Percentiles rank a stretch among this genome's conserved stretches.
phyloP scores from a whole-genome alignment of 2,888 invertebrate genomes.

The Pecten maximus region DNA sequence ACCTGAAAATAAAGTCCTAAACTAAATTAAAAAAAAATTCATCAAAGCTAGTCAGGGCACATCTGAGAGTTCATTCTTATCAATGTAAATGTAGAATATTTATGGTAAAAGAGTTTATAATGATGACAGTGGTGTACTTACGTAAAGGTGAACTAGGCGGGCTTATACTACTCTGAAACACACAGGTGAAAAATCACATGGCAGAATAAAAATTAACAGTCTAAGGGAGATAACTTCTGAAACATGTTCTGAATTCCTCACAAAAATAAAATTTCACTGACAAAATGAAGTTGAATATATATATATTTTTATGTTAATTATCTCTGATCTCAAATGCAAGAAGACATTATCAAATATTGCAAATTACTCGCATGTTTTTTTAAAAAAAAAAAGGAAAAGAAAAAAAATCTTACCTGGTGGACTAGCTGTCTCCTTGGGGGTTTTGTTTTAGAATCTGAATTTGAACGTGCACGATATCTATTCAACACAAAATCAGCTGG shows the following conservation, averaged over 20 bases:
- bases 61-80: too few species aligned
- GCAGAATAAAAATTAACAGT: neutral
- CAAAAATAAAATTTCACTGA: too few species aligned
- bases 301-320: too few species aligned
- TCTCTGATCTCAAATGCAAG: too few species aligned
- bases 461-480: constrained; percentile 75
- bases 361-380: neutral
- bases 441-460: constrained; percentile 75
- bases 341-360: too few species aligned
- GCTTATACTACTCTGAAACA: constrained; percentile 74
- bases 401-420: constrained; percentile 62
- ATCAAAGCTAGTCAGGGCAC: too few species aligned
- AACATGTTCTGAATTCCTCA: neutral
- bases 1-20: too few species aligned
- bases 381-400: neutral
- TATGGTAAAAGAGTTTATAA: too few species aligned
- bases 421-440: constrained; percentile 66
- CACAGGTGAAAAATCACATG: constrained; percentile 41
- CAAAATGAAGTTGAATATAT: too few species aligned
- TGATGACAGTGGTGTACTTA: constrained; percentile 57
- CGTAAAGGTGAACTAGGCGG: constrained; percentile 71
- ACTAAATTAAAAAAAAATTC: too few species aligned
- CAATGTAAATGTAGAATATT: too few species aligned
- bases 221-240: neutral
- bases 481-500: constrained; percentile 73